Evolutionary conservation across 1,140 invertebrate species (phyloP), one percentile per base, ranked within the genome.

Genomic region (Atta colombica): DNA sequence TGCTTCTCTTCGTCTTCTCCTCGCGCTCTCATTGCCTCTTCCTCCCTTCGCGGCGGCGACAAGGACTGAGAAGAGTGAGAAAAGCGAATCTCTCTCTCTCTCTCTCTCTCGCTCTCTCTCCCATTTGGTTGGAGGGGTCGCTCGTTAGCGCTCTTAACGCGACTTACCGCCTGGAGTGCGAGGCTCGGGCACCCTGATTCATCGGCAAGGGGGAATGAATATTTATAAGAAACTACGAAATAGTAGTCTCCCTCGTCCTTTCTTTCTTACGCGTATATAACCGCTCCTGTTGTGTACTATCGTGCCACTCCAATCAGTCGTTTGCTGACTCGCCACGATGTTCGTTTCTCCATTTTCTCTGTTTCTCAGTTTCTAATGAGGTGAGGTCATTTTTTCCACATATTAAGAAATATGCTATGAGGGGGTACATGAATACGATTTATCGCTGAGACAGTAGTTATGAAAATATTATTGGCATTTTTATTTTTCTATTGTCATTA

Each of bases 141-240:
- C 95, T 95, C 94, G 94, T 95, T 95, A 94, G 93, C 93, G 92
- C 93, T 93, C 94, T 95, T 95, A 95, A 94, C 93, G 93, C 94
- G 93, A 95, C 92, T 95, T 95, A 95, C 94, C 92, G 94, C 94
- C 94, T 92, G 92, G 91, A 94, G 94, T 92, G 94, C 91, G 90
- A 94, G 91, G 86, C 88, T 91, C 90, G 81, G 91, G 92, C 88
- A 91, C 87, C 92, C 92, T 93, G 92, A 94, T 94, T 94, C 95
- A 94, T 94, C 93, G 93, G 91, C 87, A 88, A 89, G 88, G 65
- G 88, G 90, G 84, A 94, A 94, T 95, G 94, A 95, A 95, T 95
- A 95, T 95, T 95, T 95, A 95, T 95, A 94, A 95, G 94, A 95
- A 94, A 95, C 92, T 94, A 93, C 94, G 92, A 95, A 94, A 94